Evolutionary conservation across 2,888 invertebrate species (phyloP).

Genomic region (Rhamnusium bicolor): DNA sequence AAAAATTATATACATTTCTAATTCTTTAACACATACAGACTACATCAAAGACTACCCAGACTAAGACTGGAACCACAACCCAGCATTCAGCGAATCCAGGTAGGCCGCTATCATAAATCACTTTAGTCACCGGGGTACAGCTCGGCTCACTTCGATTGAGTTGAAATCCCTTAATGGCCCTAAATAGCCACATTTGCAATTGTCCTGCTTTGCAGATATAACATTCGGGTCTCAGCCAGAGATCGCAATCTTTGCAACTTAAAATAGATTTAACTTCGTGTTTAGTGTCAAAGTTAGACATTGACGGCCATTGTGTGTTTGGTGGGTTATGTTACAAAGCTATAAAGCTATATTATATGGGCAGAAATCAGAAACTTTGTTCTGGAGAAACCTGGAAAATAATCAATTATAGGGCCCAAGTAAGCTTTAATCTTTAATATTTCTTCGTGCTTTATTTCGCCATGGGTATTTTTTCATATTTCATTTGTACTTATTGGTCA

Average conservation of each 20-base stretch:
- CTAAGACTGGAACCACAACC: conserved; percentile 2
- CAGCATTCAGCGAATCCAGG: conserved; percentile 39
- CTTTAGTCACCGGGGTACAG: conserved; percentile 62
- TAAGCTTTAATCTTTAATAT: background rate
- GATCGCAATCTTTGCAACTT: conserved; percentile 58
- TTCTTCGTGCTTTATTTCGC: background rate
- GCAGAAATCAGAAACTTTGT: conserved; percentile 5
- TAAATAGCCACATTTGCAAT: conserved; percentile 69
- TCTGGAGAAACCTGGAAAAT: background rate
- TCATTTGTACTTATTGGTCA: too few relatives aligned
- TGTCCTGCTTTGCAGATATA: conserved; percentile 58
- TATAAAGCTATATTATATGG: conserved; percentile 1
- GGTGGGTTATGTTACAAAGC: background rate
- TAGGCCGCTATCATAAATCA: conserved; percentile 61
- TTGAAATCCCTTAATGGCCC: conserved; percentile 70
- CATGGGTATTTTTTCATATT: background rate
- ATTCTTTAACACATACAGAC: background rate
- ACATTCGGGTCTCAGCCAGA: conserved; percentile 48
- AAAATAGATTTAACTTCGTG: conserved; percentile 55
- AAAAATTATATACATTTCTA: too few relatives aligned
- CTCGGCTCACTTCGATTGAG: conserved; percentile 68
- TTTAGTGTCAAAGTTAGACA: conserved; percentile 49
- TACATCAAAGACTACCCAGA: background rate
- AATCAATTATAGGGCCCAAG: background rate
- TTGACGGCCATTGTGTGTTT: conserved; percentile 11